These are phyloP conservation scores for Mungos mungo DNA, from an alignment of 2,113 vertebrate genomes.

Conservation along the genomic window DNA sequence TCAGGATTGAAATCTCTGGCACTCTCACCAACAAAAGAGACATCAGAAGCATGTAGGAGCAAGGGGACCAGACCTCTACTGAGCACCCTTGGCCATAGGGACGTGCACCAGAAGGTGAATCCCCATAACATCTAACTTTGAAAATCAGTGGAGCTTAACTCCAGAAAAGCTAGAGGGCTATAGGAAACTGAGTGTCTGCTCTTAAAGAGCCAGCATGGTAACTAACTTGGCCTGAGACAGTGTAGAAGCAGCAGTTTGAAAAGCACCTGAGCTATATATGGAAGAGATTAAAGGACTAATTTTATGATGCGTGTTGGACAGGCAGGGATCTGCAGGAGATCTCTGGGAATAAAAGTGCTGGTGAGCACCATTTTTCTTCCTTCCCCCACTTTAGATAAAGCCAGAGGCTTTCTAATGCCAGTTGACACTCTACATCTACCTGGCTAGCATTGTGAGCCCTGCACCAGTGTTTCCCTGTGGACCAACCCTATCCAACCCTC, in stretches of 20 bases:
- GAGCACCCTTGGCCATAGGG: neutral
- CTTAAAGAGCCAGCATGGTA: neutral
- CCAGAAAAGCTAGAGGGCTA: neutral
- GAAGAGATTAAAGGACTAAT: neutral
- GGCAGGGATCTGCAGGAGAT: neutral
- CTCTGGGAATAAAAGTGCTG: neutral
- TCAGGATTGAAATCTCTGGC: neutral
- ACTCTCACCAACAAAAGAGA: neutral
- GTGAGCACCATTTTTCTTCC: neutral
- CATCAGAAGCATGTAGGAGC: neutral
- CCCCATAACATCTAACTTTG: neutral
- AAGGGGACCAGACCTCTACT: neutral
- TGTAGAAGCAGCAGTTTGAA: neutral
- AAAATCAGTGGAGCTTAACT: neutral
- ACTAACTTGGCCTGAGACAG: neutral
- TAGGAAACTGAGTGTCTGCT: neutral
- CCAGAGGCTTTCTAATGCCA: neutral
- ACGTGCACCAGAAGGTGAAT: neutral
- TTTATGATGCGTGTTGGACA: neutral
- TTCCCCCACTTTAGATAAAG: neutral
- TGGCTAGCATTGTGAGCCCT: neutral
- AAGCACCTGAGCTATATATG: neutral
- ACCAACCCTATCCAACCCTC: neutral
- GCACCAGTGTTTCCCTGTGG: neutral
- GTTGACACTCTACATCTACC: neutral